Evolutionary conservation across 2,113 vertebrate species (phyloP).

Genomic region (Ciconia boyciana): DNA sequence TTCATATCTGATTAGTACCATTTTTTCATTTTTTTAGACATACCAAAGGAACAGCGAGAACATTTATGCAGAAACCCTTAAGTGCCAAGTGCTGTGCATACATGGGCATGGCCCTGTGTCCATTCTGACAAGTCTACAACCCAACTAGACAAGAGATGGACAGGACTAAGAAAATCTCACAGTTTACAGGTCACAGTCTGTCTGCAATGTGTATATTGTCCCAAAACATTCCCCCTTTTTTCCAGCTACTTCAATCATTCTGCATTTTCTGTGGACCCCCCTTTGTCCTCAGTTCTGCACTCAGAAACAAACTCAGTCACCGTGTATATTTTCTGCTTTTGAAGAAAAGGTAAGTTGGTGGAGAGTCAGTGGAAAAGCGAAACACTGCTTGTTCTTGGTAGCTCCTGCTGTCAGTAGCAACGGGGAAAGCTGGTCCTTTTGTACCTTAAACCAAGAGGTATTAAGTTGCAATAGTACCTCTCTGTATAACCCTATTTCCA

Average conservation of each 20-base stretch:
- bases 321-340: neutral
- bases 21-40: neutral
- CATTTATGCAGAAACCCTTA: rapidly evolving
- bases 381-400: neutral
- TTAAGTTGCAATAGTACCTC: neutral
- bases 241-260: neutral
- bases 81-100: neutral
- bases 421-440: neutral
- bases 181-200: neutral
- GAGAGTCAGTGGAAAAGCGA: neutral
- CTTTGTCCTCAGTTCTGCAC: neutral
- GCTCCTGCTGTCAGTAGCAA: neutral
- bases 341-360: neutral
- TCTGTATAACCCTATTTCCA: neutral
- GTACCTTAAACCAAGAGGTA: neutral
- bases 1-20: neutral
- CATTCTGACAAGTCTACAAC: neutral
- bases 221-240: neutral
- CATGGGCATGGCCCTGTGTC: neutral
- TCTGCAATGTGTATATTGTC: neutral
- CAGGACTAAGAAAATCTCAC: neutral
- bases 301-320: neutral
- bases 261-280: neutral
- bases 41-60: neutral
- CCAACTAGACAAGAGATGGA: neutral